A percentile compares a stretch with the other conserved stretches of the same genome.
Conservation (phyloP, 2,888 invertebrate species). For the Phasia obesa region DNA sequence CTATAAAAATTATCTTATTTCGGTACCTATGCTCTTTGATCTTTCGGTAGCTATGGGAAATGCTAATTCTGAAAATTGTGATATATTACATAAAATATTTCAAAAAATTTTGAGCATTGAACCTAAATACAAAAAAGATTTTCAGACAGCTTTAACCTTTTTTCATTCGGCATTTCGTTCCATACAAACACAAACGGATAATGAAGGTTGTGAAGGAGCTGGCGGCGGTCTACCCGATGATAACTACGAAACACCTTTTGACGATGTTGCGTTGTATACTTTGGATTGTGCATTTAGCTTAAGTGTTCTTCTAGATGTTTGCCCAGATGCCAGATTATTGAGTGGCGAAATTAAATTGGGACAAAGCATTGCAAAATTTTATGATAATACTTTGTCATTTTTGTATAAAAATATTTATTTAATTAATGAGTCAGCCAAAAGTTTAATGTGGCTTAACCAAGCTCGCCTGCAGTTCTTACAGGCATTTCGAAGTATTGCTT, state of each 20-base stretch:
- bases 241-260: conserved; percentile 82
- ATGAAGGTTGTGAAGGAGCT: conserved; percentile 79
- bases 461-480: conserved; percentile 82
- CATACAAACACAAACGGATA: conserved; percentile 80
- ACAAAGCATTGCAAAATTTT: conserved; percentile 88
- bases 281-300: conserved; percentile 88
- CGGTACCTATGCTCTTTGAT: conserved; percentile 92
- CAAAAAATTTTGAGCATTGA: conserved; percentile 85
- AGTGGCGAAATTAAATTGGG: conserved; percentile 85
- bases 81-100: conserved; percentile 86
- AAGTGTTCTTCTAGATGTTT: conserved; percentile 87
- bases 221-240: conserved; percentile 75
- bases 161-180: conserved; percentile 83
- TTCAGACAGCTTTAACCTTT: conserved; percentile 83
- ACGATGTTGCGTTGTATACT: conserved; percentile 87
- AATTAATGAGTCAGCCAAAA: conserved; percentile 77
- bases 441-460: conserved; percentile 79
- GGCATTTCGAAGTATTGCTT: conserved; percentile 82
- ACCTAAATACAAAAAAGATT: conserved; percentile 85
- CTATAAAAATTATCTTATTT: conserved; percentile 91
- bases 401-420: conserved; percentile 86
- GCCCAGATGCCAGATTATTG: conserved; percentile 84
- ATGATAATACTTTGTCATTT: conserved; percentile 88
- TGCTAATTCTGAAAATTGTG: conserved; percentile 85
- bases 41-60: conserved; percentile 89